Evolutionary conservation across 2,113 vertebrate species (phyloP), one percentile per base, ranked within the genome.

Genomic region (Syngnathoides biaculeatus): DNA sequence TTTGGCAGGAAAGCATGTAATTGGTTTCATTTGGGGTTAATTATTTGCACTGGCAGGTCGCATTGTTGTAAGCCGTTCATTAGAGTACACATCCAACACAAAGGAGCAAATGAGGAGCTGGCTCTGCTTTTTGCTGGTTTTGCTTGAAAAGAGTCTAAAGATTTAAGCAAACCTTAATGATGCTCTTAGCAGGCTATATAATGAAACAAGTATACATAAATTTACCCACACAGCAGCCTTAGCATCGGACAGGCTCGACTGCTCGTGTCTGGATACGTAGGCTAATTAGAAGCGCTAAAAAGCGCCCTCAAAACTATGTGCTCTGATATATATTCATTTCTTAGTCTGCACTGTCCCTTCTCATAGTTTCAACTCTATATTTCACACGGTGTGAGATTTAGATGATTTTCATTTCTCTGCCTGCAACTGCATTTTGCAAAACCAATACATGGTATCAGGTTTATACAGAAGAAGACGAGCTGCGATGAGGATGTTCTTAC

Each of bases 11-110:
- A 83, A 86, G 81, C 84, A 87, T 88, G 88, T 90, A 92, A 91
- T 90, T 92, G 90, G 89, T 91, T 93, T 89, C 86, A 89, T 79
- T 92, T 91, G 87, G 86, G 88, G 89, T 89, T 92, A 91, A 92
- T 93, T 92, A 89, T 93, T 92, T 92, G 88, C 84, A 81, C 90
- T 91, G 90, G 89, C 89, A 91, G 90, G 85, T 90, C 81, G 77
- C 87, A 86, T 91, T 92, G 89, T 92, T 92, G 88, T 92, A 90
- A 91, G 87, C 74, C 80, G 74, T 89, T 92, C 90, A 91, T 92
- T 92, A 91, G 89, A 87, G 88, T 89, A 89, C 87, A 85, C 80
- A 90, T 88, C 86, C 86, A 91, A 88, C 89, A 89, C 84, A 90
- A 35, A 15, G 45, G 85, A 90, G 88, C 91, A 93, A 92, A 92